Base-by-base conservation (phyloP, 2,113 vertebrate genomes). In the Triplophysa tibetana region DNA sequence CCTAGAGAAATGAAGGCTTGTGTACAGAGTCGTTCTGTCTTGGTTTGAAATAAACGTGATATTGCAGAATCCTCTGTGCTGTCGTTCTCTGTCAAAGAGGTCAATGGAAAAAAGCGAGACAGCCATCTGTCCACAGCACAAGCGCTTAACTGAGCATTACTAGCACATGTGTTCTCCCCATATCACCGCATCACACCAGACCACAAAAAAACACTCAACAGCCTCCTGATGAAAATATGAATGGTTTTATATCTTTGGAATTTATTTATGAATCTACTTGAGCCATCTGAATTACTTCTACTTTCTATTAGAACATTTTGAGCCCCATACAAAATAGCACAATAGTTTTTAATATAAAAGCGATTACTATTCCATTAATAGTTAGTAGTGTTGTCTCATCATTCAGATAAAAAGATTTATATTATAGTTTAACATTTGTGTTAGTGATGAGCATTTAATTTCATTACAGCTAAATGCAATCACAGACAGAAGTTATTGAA, bases 41-140 rank as follows among this genome's bases (percentile, higher is more conserved):
- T 70, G 41, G 16, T 58, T 58, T 23, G n/a, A 19, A 24, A 60
- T 43, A 82, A 70, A 69, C 68, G 63, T 76, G 65, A 52, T 70
- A 68, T 68, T 84, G 75, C 75, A 69, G 66, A 67, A 74, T 41
- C 68, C 21, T 56, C 52, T 29, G 52, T 38, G 52, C 17, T 50
- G 41, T 72, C 48, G 16, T 66, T 75, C 61, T 16, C 61, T 16
- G 66, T 48, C 56, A 33, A 60, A 52, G 58, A 77, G 43, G 21
- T 29, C 68, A 38, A 48, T 58, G 17, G 33, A 75, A 75, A 73
- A 69, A 24, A 45, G 29, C 4, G 24, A 63, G 70, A 68, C 68
- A 19, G 66, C 85, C 86, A 91, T 89, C 89, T 89, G 88, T 86
- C 84, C 81, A 88, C 83, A 88, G 79, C 85, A 77, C 63, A 86